These are phyloP conservation scores for Troides aeacus DNA, from an alignment of 2,888 invertebrate species.

Conservation along the genomic window DNA sequence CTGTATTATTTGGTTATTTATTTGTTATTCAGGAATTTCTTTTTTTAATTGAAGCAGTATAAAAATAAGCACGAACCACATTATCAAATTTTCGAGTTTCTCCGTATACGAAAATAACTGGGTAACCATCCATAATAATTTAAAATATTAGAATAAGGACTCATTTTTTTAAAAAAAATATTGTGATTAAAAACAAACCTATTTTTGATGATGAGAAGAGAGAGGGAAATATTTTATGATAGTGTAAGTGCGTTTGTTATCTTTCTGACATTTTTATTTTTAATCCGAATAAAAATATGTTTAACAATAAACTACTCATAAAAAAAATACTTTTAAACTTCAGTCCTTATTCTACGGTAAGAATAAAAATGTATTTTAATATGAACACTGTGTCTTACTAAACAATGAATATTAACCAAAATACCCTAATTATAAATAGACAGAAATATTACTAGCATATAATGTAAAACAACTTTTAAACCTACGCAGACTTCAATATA, in stretches of 20 bases:
- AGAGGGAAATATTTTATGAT: too few relatives aligned
- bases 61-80: too few relatives aligned
- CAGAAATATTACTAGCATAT: constrained; percentile 55
- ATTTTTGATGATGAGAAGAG: too few relatives aligned
- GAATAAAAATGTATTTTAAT: constrained; percentile 7
- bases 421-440: constrained; percentile 47
- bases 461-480: constrained; percentile 56
- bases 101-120: too few relatives aligned
- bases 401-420: constrained; percentile 32
- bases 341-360: constrained; percentile 9
- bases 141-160: neutral
- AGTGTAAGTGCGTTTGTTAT: too few relatives aligned
- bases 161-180: neutral
- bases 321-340: neutral
- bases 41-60: too few relatives aligned
- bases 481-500: constrained; percentile 67
- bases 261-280: too few relatives aligned
- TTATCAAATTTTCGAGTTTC: too few relatives aligned
- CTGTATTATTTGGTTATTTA: too few relatives aligned
- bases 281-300: too few relatives aligned
- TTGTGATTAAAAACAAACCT: too few relatives aligned
- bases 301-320: neutral
- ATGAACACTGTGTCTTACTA: constrained; percentile 4
- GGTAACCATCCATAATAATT: neutral
- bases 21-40: too few relatives aligned